A percentile compares a stretch with the other conserved stretches of the same genome.
Evolutionary conservation across 2,888 invertebrate species (phyloP).

Genomic region (Entomobrya proxima): DNA sequence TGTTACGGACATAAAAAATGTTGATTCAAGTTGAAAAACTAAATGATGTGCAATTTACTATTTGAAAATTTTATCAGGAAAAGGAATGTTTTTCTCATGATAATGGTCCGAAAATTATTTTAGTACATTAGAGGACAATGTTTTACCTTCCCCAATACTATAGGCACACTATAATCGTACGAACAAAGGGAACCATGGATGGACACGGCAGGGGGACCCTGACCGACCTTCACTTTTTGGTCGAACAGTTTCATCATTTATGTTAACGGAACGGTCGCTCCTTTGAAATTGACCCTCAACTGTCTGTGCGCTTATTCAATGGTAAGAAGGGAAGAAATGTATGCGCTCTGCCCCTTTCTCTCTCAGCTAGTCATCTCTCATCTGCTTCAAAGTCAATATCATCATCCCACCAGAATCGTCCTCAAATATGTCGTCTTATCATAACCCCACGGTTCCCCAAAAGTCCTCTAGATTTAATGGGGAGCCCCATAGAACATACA

Average conservation of each 20-base stretch:
- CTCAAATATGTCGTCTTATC: constrained; percentile 34
- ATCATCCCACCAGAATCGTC: constrained; percentile 58
- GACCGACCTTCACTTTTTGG: constrained; percentile 60
- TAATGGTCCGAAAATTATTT: constrained; percentile 62
- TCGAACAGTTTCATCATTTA: constrained; percentile 56
- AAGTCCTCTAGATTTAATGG: constrained; percentile 17
- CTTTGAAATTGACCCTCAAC: constrained; percentile 57
- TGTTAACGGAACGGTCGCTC: constrained; percentile 60
- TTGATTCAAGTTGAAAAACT: neutral
- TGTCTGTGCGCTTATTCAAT: constrained; percentile 49
- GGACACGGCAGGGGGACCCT: constrained; percentile 55
- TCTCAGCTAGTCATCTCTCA: constrained; percentile 49
- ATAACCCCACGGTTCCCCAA: constrained; percentile 29
- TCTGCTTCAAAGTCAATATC: constrained; percentile 56
- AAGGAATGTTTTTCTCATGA: constrained; percentile 43
- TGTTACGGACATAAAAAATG: constrained; percentile 12
- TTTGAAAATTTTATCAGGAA: constrained; percentile 36
- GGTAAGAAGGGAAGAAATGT: constrained; percentile 56
- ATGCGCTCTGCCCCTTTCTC: constrained; percentile 38
- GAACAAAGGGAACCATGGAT: constrained; percentile 68
- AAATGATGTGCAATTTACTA: constrained; percentile 46
- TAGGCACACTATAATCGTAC: constrained; percentile 71
- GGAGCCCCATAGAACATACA: neutral
- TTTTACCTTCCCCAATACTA: constrained; percentile 71
- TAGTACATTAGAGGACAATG: constrained; percentile 69